Percentiles rank a stretch among this genome's conserved stretches.
Evolutionary conservation across 2,888 invertebrate species (phyloP).

Genomic region (Diarsia mendica): DNA sequence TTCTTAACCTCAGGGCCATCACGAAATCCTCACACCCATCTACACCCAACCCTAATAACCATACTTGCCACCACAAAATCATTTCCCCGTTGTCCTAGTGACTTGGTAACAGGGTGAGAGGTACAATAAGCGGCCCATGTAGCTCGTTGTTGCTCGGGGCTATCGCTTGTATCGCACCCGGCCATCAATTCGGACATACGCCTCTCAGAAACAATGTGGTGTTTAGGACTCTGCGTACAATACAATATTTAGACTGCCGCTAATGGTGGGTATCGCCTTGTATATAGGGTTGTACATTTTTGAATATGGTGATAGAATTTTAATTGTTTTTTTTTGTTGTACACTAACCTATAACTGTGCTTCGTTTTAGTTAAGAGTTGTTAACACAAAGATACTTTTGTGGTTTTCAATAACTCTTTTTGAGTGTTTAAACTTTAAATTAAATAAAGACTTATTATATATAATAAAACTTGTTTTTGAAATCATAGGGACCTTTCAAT

Average conservation of each 20-base stretch:
- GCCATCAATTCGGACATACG: constrained; percentile 80
- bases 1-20: not conserved
- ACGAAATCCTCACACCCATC: not conserved
- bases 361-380: not conserved
- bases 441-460: not conserved
- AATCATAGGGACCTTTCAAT: not conserved
- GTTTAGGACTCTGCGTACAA: constrained; percentile 79
- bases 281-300: constrained; percentile 68
- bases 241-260: constrained; percentile 81
- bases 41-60: constrained; percentile 13
- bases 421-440: not conserved
- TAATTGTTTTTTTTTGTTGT: not conserved
- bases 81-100: constrained; percentile 36
- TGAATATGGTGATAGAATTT: not conserved
- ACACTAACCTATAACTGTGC: not conserved
- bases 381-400: not conserved
- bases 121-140: constrained; percentile 39
- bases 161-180: constrained; percentile 73
- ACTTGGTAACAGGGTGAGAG: constrained; percentile 50
- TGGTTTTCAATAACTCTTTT: not conserved
- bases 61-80: constrained; percentile 35
- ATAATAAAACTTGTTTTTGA: not conserved
- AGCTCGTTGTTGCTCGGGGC: constrained; percentile 60
- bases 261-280: constrained; percentile 82
- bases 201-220: constrained; percentile 80